Evolutionary conservation across 2,888 invertebrate genomes (phyloP), one percentile per base, ranked within the genome.

Genomic region (Pseudococcus jackbeardsleyi): DNA sequence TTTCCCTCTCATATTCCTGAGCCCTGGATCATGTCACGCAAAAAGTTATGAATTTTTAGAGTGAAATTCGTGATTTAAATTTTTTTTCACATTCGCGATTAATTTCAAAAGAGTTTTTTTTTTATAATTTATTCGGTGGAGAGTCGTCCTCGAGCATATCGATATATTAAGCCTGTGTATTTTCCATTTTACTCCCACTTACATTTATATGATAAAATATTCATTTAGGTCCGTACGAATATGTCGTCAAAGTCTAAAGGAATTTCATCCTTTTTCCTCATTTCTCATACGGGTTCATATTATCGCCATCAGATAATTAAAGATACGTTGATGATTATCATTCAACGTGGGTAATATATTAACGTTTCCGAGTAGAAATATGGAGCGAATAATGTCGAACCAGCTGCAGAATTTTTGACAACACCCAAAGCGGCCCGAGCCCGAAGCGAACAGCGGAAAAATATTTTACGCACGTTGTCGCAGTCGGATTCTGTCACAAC

Each of bases 381-480:
- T 26, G 33, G 68, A 33, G 33, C 68, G 33, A 33, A 72, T 72
- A 72, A n/a, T n/a, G n/a, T 72, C 68, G 33, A 72, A 72, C 26
- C 12, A 72, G 26, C 68, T 72, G 7, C 6, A 19, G n/a, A 19
- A 19, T 64, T 72, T 72, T 72, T 72, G 26, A 72, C 68, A 72
- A 33, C 15, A 26, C 68, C 26, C 26, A 33, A 33, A 33, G 26
- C 26, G 26, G 3, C 26, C 26, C 26, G 26, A 33, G 11, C 26
- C 22, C 68, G 68, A 26, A 72, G 68, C 68, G 26, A 72, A 72
- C 68, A 26, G 15, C 68, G 7, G 26, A 72, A 72, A 72, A 72
- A 72, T 72, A 72, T 72, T 72, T 72, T 72, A 72, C 68, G 33
- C 68, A 72, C 68, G 68, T 72, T 72, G 26, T 15, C 33, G 33